Conservation (phyloP, 1,140 invertebrate genomes). For the Coboldia fuscipes region DNA sequence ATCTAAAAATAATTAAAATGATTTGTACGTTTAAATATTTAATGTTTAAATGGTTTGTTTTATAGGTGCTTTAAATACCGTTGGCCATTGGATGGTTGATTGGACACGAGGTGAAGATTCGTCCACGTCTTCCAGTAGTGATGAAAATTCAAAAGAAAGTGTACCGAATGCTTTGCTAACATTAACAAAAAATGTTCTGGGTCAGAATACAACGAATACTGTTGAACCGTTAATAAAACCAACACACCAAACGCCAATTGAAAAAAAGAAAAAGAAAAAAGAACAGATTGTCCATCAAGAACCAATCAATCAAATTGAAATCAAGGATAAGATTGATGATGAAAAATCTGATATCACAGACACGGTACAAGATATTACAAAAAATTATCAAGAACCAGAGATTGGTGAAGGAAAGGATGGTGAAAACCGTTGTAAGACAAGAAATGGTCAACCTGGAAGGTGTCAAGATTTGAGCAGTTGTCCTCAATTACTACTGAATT, state of each 20-base stretch:
- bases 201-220: conserved; percentile 55
- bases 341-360: too few species aligned
- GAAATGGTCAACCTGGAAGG: conserved; percentile 50
- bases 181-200: conserved; percentile 58
- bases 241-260: conserved; percentile 14
- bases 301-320: too few species aligned
- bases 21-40: too few species aligned
- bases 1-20: conserved; percentile 11
- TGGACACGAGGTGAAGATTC: conserved; percentile 34
- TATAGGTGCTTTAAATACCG: conserved; percentile 49
- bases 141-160: conserved; percentile 19
- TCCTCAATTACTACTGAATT: conserved; percentile 63
- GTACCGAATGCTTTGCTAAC: conserved; percentile 54
- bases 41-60: too few species aligned
- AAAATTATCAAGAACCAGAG: too few species aligned
- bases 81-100: conserved; percentile 62
- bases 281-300: too few species aligned
- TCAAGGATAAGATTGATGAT: too few species aligned
- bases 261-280: conserved; percentile 18
- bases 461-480: conserved; percentile 78
- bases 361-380: too few species aligned
- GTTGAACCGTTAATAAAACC: conserved; percentile 44
- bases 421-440: conserved; percentile 46
- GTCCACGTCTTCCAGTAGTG: too few species aligned
- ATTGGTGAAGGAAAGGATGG: conserved; percentile 17